Base-by-base conservation (phyloP, 2,113 vertebrate genomes). In the Protobothrops mucrosquamatus region DNA sequence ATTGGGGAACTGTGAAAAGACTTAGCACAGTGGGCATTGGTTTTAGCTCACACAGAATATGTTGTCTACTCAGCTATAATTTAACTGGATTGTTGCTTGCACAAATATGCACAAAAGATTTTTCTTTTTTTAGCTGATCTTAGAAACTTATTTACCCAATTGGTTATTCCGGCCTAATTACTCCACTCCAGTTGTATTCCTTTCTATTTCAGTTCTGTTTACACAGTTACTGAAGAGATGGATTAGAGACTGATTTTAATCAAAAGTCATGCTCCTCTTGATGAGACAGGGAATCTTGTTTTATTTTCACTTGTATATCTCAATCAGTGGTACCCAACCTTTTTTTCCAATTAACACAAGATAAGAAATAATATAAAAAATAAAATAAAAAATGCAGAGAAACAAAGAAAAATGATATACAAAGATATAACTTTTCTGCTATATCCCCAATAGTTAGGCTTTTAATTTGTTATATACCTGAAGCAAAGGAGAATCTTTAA, bases 1-100 rank as follows among this genome's bases (percentile, higher is more conserved):
- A 96, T 97, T 96, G 96, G 95, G 89, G 92, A 94, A 93, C 95
- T 97, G 64, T 94, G 92, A 96, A 95, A 81, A 91, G 93, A 95
- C 92, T 90, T 90, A 87, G 86, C 57, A 39, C 46, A 92, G 88
- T 18, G 92, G 93, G 87, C 91, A 92, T 91, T 93, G 88, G 89
- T 89, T 43, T 93, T 93, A 90, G 9, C 81, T 88, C 51, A 92
- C 12, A 46, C 64, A 89, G 89, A 54, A 90, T 87, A 51, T n/a
- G 29, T 52, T 22, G 51, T 22, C 93, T 94, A 48, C 90, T 95
- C 96, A 92, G 93, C 93, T 92, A 94, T 95, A 90, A 94, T 61
- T 87, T 94, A 61, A 43, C 88, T 94, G 64, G 26, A 88, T 61
- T 26, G 0, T 94, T 89, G 88, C 39, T 95, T 93, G 95, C 43